Evolutionary conservation across 2,888 invertebrate species (phyloP).

Genomic region (Altica lythri): DNA sequence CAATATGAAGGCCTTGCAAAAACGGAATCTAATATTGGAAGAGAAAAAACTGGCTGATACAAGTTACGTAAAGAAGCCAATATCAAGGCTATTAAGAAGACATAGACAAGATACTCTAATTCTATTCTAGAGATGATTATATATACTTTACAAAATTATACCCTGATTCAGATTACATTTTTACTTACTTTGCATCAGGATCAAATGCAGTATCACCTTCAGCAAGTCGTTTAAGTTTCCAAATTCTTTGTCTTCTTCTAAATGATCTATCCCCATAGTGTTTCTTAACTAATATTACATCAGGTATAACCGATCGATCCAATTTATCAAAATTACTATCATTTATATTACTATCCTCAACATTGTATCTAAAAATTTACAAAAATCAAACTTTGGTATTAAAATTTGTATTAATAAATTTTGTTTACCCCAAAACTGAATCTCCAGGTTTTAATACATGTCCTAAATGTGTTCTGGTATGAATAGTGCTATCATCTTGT

Average conservation of each 20-base stretch:
- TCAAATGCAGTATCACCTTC: constrained; percentile 67
- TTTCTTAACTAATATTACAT: constrained; percentile 95
- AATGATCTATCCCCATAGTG: constrained; percentile 75
- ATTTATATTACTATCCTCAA: constrained; percentile 90
- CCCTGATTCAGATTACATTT: too few relatives aligned
- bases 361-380: constrained; percentile 71
- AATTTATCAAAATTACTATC: constrained; percentile 87
- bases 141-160: too few relatives aligned
- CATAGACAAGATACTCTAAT: too few relatives aligned
- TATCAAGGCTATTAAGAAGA: too few relatives aligned
- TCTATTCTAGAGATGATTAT: too few relatives aligned
- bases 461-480: constrained; percentile 92
- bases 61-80: too few relatives aligned
- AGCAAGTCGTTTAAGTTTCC: constrained; percentile 90
- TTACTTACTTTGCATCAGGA: constrained; percentile 64
- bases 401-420: too few relatives aligned
- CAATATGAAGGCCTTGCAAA: too few relatives aligned
- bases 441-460: constrained; percentile 92
- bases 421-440: constrained; percentile 80
- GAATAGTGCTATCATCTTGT: constrained; percentile 77
- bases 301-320: constrained; percentile 71
- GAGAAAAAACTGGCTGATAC: too few relatives aligned
- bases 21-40: too few relatives aligned
- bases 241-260: constrained; percentile 75
- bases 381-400: constrained; percentile 4